Percentiles rank a stretch among this genome's conserved stretches.
These are phyloP conservation scores for Malacoctenus gilli DNA, from an alignment of 2,797 vertebrate species.

Conservation along the genomic window DNA sequence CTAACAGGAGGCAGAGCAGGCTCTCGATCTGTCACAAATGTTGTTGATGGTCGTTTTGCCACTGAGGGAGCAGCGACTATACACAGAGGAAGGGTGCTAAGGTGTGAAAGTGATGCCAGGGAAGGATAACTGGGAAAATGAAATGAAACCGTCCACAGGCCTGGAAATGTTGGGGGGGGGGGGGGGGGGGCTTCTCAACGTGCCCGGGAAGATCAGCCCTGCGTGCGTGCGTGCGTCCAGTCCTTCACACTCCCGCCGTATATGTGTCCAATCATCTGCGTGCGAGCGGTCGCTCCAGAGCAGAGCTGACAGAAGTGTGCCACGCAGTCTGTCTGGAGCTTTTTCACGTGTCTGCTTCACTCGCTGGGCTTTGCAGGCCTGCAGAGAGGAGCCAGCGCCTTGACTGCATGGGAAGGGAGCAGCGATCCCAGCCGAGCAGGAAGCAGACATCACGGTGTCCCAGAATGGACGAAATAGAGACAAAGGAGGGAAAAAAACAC, in stretches of 20 bases:
- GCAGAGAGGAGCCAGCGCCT: constrained; percentile 21
- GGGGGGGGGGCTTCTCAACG: too few relatives aligned
- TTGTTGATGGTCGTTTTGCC: constrained; percentile 62
- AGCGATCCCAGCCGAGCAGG: too few relatives aligned
- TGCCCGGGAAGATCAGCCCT: constrained; percentile 1
- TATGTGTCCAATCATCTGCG: constrained; percentile 14
- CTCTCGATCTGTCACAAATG: constrained; percentile 50
- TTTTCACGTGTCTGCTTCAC: neutral
- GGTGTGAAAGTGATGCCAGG: neutral
- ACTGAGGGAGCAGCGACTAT: constrained; percentile 5
- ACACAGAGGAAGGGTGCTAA: constrained; percentile 1
- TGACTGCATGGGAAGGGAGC: constrained; percentile 8
- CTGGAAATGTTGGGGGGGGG: constrained; percentile 9
- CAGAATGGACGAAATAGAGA: too few relatives aligned
- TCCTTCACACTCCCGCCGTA: neutral
- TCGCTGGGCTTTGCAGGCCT: constrained; percentile 23
- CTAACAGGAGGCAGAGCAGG: constrained; percentile 54
- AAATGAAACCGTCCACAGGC: constrained; percentile 1
- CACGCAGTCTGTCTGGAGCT: constrained; percentile 37
- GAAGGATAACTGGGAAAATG: constrained; percentile 17
- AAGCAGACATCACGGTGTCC: too few relatives aligned
- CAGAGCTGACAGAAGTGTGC: constrained; percentile 39
- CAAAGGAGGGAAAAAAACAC: too few relatives aligned
- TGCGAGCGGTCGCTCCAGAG: constrained; percentile 25
- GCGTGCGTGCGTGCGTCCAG: neutral